phyloP scores from a whole-genome alignment of 2,888 invertebrate species.

The Tetrapedia diversipes region DNA sequence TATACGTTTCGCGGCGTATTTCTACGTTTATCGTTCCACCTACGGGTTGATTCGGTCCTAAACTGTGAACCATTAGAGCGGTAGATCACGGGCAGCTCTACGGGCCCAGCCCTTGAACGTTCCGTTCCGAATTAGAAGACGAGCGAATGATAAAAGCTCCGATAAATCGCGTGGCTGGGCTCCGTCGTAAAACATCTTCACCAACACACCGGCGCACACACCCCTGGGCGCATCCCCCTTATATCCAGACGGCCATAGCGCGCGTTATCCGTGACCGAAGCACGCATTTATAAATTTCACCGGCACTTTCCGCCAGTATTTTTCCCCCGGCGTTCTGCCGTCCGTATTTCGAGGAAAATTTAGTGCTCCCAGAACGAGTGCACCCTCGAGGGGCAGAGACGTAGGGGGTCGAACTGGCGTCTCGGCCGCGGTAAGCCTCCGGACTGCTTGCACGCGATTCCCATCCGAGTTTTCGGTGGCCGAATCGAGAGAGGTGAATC shows the following conservation, averaged over 20 bases:
- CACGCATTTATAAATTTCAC: slow-evolving; percentile 42
- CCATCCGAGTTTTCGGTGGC: slow-evolving; percentile 3
- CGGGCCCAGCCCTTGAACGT: not conserved
- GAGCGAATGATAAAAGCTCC: slow-evolving; percentile 19
- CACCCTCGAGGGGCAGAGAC: not conserved
- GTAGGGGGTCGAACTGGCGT: slow-evolving; percentile 15
- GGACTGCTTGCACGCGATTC: slow-evolving; percentile 28
- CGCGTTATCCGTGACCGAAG: slow-evolving; percentile 15
- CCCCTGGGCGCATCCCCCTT: not conserved
- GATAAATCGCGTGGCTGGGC: slow-evolving; percentile 7
- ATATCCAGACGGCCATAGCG: not conserved
- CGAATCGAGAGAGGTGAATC: slow-evolving; percentile 18
- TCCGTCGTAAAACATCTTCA: slow-evolving; percentile 18
- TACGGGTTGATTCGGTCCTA: not conserved
- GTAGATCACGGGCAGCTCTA: not conserved
- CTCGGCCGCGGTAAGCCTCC: slow-evolving; percentile 45
- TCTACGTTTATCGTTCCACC: not conserved
- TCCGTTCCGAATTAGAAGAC: slow-evolving; percentile 7
- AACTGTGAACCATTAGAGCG: slow-evolving; percentile 3
- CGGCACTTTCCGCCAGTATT: slow-evolving; percentile 22
- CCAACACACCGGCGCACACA: not conserved
- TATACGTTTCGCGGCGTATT: not conserved
- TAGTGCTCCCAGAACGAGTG: slow-evolving; percentile 19
- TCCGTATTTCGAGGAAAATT: slow-evolving; percentile 45
- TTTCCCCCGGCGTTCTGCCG: not conserved